Percentiles rank a stretch among this genome's conserved stretches.
phyloP scores from a whole-genome alignment of 2,797 vertebrate genomes.

The Eulemur mongoz region DNA sequence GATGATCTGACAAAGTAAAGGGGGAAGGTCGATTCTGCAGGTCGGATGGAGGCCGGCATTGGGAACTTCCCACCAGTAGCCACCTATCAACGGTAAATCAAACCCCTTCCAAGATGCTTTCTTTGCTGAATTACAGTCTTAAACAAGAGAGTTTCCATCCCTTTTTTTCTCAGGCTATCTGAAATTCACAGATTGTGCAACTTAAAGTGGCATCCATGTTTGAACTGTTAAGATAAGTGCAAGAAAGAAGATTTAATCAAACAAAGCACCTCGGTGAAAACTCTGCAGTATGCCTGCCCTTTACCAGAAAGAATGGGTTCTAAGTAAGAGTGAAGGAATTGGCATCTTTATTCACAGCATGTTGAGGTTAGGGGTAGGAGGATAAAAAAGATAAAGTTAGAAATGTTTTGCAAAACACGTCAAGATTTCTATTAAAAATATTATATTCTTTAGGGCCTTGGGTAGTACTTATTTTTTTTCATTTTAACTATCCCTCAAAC shows the following conservation, averaged over 20 bases:
- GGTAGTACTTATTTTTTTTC: not conserved
- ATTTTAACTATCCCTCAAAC: not conserved
- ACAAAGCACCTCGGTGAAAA: not conserved
- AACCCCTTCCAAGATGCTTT: not conserved
- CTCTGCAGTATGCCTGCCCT: not conserved
- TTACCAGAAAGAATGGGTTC: not conserved
- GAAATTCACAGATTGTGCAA: not conserved
- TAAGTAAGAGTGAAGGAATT: not conserved
- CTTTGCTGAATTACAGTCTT: not conserved
- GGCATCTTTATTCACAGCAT: not conserved
- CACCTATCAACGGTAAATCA: not conserved
- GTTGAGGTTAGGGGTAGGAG: accelerated
- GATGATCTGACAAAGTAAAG: not conserved
- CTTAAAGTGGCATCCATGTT: not conserved
- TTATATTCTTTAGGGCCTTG: not conserved
- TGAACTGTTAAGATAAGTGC: not conserved
- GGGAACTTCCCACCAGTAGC: accelerated
- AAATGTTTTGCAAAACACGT: not conserved
- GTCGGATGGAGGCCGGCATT: not conserved
- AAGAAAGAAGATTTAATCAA: not conserved
- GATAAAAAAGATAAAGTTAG: not conserved
- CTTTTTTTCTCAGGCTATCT: not conserved
- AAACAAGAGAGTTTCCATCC: not conserved
- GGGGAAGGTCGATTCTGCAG: not conserved
- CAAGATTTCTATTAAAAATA: not conserved